phyloP scores from a whole-genome alignment of 2,888 invertebrate genomes.

The Lasius platythorax region DNA sequence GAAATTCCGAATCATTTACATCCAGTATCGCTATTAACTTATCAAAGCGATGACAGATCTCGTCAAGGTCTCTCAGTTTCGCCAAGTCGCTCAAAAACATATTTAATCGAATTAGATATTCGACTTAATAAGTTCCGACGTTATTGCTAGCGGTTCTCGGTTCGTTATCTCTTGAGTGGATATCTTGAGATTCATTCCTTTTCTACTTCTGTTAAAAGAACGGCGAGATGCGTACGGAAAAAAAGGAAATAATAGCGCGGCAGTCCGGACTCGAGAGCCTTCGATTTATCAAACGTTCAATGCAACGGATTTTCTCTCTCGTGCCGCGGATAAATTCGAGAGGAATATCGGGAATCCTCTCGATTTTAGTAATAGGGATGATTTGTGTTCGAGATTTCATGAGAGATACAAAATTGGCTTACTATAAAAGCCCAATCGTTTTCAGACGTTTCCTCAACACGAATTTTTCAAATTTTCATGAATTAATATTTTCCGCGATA shows the following conservation, averaged over 20 bases:
- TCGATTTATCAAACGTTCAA: constrained; percentile 52
- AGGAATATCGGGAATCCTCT: constrained; percentile 32
- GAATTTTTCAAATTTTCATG: constrained; percentile 2
- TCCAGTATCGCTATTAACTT: constrained; percentile 29
- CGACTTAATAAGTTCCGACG: constrained; percentile 35
- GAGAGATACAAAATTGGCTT: constrained; percentile 14
- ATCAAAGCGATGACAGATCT: constrained; percentile 38
- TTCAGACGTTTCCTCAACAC: not conserved
- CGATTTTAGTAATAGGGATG: constrained; percentile 43
- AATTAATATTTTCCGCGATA: constrained; percentile 1
- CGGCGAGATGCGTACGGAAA: constrained; percentile 33
- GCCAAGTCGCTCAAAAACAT: constrained; percentile 12
- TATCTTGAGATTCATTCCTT: constrained; percentile 45
- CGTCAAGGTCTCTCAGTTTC: constrained; percentile 2
- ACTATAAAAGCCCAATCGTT: constrained; percentile 8
- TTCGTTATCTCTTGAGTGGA: constrained; percentile 68
- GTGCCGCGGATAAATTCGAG: constrained; percentile 23
- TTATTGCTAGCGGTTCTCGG: constrained; percentile 53
- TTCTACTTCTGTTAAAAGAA: constrained; percentile 56
- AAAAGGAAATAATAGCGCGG: constrained; percentile 42
- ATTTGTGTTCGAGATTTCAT: constrained; percentile 35
- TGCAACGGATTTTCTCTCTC: constrained; percentile 45
- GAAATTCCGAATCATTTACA: constrained; percentile 35
- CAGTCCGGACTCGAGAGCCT: constrained; percentile 31
- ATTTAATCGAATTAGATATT: constrained; percentile 41